Conservation (phyloP, 2,888 invertebrate genomes). For the Drosophila engyochracea region DNA sequence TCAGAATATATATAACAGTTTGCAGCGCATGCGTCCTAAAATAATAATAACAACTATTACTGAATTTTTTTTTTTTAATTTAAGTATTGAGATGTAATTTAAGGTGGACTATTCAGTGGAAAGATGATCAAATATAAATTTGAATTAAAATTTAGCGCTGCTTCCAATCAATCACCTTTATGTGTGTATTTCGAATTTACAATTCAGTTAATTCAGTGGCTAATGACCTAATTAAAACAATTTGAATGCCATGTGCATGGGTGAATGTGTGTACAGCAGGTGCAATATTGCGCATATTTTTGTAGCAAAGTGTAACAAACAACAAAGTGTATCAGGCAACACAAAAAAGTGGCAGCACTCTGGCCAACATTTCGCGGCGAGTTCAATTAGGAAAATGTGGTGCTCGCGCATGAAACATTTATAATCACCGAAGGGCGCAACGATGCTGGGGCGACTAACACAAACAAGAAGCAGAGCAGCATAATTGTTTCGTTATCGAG, state of each 20-base stretch:
- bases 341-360: conserved; percentile 15
- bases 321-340: conserved; percentile 10
- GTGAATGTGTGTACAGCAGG: conserved; percentile 14
- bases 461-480: conserved; percentile 64
- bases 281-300: conserved; percentile 21
- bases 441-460: conserved; percentile 22
- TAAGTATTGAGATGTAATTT: background rate
- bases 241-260: background rate
- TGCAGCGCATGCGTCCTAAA: background rate
- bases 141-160: background rate
- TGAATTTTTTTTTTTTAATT: background rate
- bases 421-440: conserved; percentile 51
- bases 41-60: background rate
- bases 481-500: conserved; percentile 77
- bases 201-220: conserved; percentile 26
- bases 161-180: background rate
- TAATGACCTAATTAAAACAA: conserved; percentile 47
- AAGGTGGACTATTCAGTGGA: background rate
- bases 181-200: background rate
- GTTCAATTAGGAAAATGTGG: conserved; percentile 69
- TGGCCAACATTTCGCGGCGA: conserved; percentile 50
- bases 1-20: background rate
- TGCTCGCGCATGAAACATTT: conserved; percentile 55
- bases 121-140: background rate
- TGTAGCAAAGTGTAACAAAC: conserved; percentile 21